phyloP scores from a whole-genome alignment of 2,888 invertebrate species.

The Cheilosia pagana region DNA sequence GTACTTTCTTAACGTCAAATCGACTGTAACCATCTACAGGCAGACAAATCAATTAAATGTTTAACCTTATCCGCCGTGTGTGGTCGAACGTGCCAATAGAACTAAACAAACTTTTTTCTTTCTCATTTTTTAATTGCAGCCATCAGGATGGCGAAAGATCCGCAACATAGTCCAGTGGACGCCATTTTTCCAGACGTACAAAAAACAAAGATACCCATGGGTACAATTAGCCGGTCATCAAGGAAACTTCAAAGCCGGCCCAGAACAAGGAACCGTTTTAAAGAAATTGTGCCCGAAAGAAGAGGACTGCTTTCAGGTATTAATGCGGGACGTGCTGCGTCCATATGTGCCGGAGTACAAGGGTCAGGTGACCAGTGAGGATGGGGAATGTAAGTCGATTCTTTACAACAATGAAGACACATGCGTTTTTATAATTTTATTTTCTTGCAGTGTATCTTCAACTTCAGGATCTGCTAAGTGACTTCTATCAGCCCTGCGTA shows the following conservation, averaged over 20 bases:
- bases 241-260: slow-evolving; percentile 97
- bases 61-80: slow-evolving; percentile 26
- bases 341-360: slow-evolving; percentile 97
- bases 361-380: slow-evolving; percentile 92
- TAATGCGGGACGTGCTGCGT: slow-evolving; percentile 93
- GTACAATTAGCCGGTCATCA: slow-evolving; percentile 98
- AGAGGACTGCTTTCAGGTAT: slow-evolving; percentile 91
- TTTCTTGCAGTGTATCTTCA: slow-evolving; percentile 89
- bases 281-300: slow-evolving; percentile 96
- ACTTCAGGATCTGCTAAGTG: slow-evolving; percentile 95
- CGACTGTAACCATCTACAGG: slow-evolving; percentile 20
- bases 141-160: slow-evolving; percentile 96
- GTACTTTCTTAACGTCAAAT: slow-evolving; percentile 36
- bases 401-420: neutral
- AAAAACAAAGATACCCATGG: slow-evolving; percentile 98
- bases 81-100: slow-evolving; percentile 34
- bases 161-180: slow-evolving; percentile 98
- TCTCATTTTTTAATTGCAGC: slow-evolving; percentile 86
- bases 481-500: slow-evolving; percentile 95
- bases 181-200: slow-evolving; percentile 98
- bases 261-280: slow-evolving; percentile 95
- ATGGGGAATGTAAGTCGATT: slow-evolving; percentile 88
- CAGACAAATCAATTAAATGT: slow-evolving; percentile 30
- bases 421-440: neutral
- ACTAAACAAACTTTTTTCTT: slow-evolving; percentile 41